These are phyloP conservation scores for Poecilia latipinna DNA, from an alignment of 2,113 vertebrate genomes.

Conservation along the genomic window DNA sequence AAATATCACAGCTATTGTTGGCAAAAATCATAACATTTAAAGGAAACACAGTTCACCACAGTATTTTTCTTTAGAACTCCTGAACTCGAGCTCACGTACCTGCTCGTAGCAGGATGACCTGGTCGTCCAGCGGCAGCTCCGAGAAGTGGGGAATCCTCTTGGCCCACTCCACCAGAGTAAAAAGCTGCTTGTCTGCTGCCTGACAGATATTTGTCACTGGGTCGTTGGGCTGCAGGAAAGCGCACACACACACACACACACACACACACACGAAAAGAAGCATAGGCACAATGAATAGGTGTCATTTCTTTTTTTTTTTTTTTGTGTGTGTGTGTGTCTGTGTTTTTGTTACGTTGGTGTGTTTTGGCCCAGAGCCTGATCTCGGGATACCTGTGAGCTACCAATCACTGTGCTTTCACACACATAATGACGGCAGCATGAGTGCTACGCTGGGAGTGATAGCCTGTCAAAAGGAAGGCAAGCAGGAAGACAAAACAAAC, in stretches of 20 bases:
- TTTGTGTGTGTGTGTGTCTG: not conserved
- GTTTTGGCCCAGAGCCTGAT: constrained; percentile 6
- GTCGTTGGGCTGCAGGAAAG: constrained; percentile 86
- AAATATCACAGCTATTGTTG: no score
- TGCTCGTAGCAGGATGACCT: constrained; percentile 91
- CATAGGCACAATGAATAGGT: constrained; percentile 19
- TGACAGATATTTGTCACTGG: constrained; percentile 96
- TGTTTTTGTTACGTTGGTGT: constrained; percentile 14
- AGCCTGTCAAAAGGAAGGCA: constrained; percentile 50
- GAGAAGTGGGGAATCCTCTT: constrained; percentile 94
- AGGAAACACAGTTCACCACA: not conserved
- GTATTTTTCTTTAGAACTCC: not conserved
- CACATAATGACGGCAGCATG: constrained; percentile 29
- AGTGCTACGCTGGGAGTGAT: constrained; percentile 53
- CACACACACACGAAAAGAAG: constrained; percentile 1
- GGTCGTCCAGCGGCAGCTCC: constrained; percentile 91
- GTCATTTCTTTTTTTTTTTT: not conserved
- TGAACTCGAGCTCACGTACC: constrained; percentile 72
- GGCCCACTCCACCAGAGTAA: constrained; percentile 93
- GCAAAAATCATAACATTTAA: not conserved
- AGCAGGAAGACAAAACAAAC: constrained; percentile 74
- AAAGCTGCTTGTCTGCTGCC: constrained; percentile 93
- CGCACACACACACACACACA: constrained; percentile 11
- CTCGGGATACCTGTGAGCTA: constrained; percentile 4
- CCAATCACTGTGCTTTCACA: constrained; percentile 15